Evolutionary conservation across 2,113 vertebrate genomes (phyloP).

Genomic region (Athene cunicularia): DNA sequence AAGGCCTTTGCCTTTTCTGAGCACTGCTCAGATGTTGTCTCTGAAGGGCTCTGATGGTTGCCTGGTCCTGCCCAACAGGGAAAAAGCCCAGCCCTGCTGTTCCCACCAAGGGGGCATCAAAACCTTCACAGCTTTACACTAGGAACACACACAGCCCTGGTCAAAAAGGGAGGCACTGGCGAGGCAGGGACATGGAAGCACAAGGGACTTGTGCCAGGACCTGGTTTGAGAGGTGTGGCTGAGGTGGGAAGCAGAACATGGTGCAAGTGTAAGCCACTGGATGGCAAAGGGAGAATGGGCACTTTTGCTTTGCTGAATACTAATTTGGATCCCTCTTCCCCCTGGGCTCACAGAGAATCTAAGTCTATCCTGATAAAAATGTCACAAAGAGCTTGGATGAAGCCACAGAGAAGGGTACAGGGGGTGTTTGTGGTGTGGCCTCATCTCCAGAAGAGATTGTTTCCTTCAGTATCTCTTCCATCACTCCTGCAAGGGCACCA

Average conservation of each 20-base stretch:
- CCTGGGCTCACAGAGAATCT: not conserved
- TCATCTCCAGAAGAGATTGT: not conserved
- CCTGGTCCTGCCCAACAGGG: not conserved
- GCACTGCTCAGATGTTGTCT: fast-evolving
- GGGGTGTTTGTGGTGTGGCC: fast-evolving
- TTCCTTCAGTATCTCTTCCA: not conserved
- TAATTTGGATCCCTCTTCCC: not conserved
- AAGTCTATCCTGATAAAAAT: not conserved
- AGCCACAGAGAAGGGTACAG: not conserved
- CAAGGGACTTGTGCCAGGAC: not conserved
- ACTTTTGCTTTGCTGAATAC: not conserved
- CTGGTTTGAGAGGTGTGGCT: not conserved
- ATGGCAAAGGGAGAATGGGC: not conserved
- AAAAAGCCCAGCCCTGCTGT: not conserved
- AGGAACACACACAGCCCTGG: not conserved
- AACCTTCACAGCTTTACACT: not conserved
- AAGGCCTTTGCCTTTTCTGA: not conserved
- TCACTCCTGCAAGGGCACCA: not conserved
- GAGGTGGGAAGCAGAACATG: not conserved
- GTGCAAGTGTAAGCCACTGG: not conserved
- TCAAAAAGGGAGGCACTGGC: not conserved
- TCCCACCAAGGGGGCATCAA: not conserved
- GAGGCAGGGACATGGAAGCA: not conserved
- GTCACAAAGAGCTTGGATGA: not conserved
- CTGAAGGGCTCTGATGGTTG: not conserved